These are phyloP conservation scores for Hymenochirus boettgeri DNA, from an alignment of 2,113 vertebrate species.

Conservation along the genomic window DNA sequence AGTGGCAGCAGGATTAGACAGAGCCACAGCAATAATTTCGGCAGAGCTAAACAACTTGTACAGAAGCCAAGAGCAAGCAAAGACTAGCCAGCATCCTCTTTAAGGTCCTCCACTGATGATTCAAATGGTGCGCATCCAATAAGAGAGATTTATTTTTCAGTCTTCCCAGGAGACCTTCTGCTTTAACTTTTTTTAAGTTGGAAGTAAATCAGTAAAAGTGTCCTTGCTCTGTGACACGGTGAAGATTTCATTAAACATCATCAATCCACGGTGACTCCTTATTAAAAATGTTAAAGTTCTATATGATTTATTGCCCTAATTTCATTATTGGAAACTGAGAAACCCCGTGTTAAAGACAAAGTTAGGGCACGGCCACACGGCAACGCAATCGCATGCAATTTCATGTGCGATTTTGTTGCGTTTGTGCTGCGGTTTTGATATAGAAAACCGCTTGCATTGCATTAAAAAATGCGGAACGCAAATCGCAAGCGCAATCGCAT, in stretches of 20 bases:
- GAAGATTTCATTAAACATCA: background rate
- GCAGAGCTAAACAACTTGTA: conserved; percentile 45
- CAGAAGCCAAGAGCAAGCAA: background rate
- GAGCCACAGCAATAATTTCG: conserved; percentile 64
- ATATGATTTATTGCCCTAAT: background rate
- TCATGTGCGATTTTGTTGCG: too few species aligned
- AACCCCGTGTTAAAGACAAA: too few species aligned
- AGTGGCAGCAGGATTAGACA: conserved; percentile 49
- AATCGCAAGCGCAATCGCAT: too few species aligned
- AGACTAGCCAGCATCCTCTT: conserved; percentile 8
- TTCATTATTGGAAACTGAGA: background rate
- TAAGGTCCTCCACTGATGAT: conserved; percentile 19
- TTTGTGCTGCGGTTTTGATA: too few species aligned
- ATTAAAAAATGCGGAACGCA: too few species aligned
- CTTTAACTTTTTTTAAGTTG: conserved; percentile 81
- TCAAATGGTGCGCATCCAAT: background rate
- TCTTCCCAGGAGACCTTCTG: conserved; percentile 66
- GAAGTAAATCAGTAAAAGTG: background rate
- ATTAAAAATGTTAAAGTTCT: background rate
- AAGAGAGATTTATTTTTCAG: conserved; percentile 48
- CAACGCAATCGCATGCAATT: too few species aligned
- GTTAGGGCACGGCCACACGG: too few species aligned
- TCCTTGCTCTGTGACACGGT: background rate
- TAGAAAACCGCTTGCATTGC: too few species aligned
- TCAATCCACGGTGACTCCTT: background rate